These are phyloP conservation scores for Pogonus chalceus DNA, from an alignment of 1,140 invertebrate genomes.

Conservation along the genomic window DNA sequence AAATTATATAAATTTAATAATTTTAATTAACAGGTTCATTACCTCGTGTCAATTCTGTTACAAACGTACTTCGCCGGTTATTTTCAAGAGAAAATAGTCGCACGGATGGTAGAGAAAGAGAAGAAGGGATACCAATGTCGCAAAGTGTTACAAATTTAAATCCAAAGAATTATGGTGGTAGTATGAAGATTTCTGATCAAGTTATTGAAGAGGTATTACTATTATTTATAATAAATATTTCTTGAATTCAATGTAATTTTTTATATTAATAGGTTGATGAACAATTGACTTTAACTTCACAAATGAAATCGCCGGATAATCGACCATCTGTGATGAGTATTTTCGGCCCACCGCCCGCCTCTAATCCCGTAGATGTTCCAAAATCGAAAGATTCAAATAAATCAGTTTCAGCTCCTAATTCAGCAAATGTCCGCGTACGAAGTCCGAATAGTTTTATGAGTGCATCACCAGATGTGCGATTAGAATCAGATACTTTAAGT, in stretches of 20 bases:
- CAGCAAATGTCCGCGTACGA: constrained; percentile 17
- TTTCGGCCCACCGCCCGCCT: constrained; percentile 40
- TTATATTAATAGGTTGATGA: constrained; percentile 47
- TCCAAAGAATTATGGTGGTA: constrained; percentile 34
- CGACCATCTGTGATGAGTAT: constrained; percentile 46
- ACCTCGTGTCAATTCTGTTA: constrained; percentile 58
- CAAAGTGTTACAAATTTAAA: constrained; percentile 15
- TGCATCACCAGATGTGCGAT: neutral
- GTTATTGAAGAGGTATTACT: constrained; percentile 59
- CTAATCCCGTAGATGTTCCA: constrained; percentile 38
- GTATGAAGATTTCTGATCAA: constrained; percentile 59
- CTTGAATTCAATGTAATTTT: neutral
- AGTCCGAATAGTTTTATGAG: neutral
- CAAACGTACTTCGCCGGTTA: constrained; percentile 61
- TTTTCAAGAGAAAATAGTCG: constrained; percentile 60
- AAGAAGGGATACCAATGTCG: constrained; percentile 5
- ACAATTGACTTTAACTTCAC: constrained; percentile 65
- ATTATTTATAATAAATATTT: neutral
- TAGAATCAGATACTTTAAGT: neutral
- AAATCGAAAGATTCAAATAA: constrained; percentile 14
- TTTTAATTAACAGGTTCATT: constrained; percentile 40
- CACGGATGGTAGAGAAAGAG: constrained; percentile 27
- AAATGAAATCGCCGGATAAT: constrained; percentile 43
- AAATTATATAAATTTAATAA: neutral
- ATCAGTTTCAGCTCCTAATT: constrained; percentile 23